Evolutionary conservation across 2,888 invertebrate species (phyloP).

Genomic region (Athalia circularis): DNA sequence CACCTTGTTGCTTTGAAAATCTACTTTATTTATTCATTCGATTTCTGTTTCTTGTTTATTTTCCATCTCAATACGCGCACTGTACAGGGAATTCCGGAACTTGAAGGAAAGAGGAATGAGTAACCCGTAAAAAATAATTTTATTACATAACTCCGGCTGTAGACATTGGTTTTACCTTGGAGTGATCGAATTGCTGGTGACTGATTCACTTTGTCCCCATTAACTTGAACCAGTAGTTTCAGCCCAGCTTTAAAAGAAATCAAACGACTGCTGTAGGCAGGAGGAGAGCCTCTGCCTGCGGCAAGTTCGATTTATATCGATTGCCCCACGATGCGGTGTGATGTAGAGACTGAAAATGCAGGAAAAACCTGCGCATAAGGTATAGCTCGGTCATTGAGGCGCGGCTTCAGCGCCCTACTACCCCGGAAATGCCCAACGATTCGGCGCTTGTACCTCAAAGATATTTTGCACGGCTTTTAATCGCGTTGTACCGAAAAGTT

Average conservation of each 20-base stretch:
- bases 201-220: background rate
- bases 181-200: no score
- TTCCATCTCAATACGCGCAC: no score
- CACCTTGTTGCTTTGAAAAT: background rate
- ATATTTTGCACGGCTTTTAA: slow-evolving; percentile 25
- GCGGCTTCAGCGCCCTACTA: background rate
- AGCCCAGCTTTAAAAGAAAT: background rate
- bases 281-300: slow-evolving; percentile 2
- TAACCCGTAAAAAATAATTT: no score
- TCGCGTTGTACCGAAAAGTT: slow-evolving; percentile 25
- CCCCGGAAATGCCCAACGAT: background rate
- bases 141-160: no score
- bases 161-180: no score
- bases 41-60: no score
- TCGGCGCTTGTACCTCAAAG: background rate
- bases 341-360: slow-evolving; percentile 10
- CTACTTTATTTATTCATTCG: background rate
- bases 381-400: background rate
- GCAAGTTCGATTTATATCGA: slow-evolving; percentile 23
- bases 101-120: no score
- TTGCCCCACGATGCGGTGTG: background rate
- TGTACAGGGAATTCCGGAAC: no score
- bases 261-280: background rate
- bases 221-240: background rate
- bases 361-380: slow-evolving; percentile 17